Evolutionary conservation across 2,888 invertebrate species (phyloP).

Genomic region (Agrochola litura): DNA sequence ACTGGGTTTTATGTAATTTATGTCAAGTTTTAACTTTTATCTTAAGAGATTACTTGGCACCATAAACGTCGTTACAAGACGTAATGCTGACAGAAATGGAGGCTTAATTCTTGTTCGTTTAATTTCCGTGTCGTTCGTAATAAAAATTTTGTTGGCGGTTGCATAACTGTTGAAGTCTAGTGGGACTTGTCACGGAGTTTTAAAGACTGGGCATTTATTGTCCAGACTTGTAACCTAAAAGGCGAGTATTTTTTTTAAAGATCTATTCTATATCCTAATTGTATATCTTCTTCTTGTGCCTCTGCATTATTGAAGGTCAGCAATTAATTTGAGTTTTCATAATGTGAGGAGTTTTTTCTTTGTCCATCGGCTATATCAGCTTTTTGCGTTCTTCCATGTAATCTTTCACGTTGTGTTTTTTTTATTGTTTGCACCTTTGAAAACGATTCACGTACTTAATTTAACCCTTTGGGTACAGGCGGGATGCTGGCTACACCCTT

Average conservation of each 20-base stretch:
- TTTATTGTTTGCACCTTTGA: neutral
- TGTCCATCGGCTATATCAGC: neutral
- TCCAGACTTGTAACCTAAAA: neutral
- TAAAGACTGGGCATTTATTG: neutral
- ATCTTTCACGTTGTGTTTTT: too few species aligned
- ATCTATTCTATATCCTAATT: neutral
- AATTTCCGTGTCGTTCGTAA: conserved; percentile 49
- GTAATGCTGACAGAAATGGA: conserved; percentile 50
- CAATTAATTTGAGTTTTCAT: neutral
- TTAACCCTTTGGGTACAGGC: neutral
- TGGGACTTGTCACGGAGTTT: neutral
- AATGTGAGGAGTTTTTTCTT: neutral
- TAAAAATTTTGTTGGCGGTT: conserved; percentile 30
- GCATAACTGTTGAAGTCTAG: conserved; percentile 23
- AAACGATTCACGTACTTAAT: neutral
- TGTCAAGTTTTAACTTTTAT: conserved; percentile 63
- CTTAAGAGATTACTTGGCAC: conserved; percentile 46
- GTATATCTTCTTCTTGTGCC: neutral
- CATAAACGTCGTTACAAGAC: conserved; percentile 47
- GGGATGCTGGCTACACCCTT: neutral
- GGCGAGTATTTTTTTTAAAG: neutral
- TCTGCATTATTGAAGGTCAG: too few species aligned
- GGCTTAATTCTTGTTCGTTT: conserved; percentile 40
- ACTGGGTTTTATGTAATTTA: conserved; percentile 57
- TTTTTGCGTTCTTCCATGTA: neutral